These are phyloP conservation scores for Perdix hodgsoniae DNA, from an alignment of 2,797 vertebrate species.

Conservation along the genomic window DNA sequence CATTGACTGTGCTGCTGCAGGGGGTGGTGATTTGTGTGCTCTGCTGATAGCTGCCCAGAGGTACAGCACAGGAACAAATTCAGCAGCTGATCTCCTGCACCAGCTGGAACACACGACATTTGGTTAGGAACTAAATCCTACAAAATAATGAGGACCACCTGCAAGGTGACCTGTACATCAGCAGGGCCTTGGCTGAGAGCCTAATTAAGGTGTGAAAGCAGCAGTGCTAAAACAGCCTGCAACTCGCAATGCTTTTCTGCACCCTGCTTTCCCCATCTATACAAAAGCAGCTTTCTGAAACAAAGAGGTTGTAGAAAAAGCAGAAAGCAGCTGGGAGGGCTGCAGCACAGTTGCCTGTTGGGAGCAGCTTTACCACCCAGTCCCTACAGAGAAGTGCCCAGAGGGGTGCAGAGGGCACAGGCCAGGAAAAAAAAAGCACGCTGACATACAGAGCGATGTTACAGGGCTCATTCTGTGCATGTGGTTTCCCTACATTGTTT, in stretches of 20 bases:
- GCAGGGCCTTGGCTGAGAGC: background rate
- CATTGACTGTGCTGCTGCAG: background rate
- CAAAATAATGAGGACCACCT: background rate
- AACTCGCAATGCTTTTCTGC: fast-evolving
- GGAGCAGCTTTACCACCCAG: background rate
- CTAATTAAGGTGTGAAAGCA: background rate
- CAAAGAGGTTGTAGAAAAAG: background rate
- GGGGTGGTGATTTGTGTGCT: fast-evolving
- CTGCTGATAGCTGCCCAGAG: fast-evolving
- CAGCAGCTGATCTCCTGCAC: background rate
- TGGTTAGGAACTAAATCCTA: background rate
- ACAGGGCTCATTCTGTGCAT: fast-evolving
- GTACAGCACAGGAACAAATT: no score
- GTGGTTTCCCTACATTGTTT: background rate
- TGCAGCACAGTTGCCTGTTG: background rate
- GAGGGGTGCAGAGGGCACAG: background rate
- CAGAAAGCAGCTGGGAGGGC: background rate
- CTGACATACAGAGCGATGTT: fast-evolving
- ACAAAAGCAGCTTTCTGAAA: background rate
- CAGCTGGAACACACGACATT: background rate
- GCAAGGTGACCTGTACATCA: fast-evolving
- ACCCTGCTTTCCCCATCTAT: background rate
- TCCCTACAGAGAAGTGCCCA: fast-evolving
- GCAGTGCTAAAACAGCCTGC: background rate
- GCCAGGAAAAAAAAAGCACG: background rate